Evolutionary conservation across 1,140 invertebrate genomes (phyloP), one percentile per base, ranked within the genome.

Genomic region (Steinernema feltiae): DNA sequence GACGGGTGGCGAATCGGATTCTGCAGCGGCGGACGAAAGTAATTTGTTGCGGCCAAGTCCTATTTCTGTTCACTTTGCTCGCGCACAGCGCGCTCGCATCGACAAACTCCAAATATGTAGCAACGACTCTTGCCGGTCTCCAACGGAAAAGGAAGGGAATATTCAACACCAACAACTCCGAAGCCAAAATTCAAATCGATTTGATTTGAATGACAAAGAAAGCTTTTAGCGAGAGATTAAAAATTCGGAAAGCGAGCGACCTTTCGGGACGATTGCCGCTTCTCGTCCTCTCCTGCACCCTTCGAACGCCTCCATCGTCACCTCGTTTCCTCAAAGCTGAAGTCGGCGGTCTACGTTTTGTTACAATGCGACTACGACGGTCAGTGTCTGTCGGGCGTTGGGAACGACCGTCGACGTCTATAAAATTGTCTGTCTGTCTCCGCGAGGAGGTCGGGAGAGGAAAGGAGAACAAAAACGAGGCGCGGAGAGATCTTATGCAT

Each of bases 401-500:
- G 53, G 53, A 63, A 63, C 53, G 53, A 63, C 53, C 53, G 53
- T 15, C 53, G 12, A 21, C 53, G 53, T 63, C 53, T 63, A 12
- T 63, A 27, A 63, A 63, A 63, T 63, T 21, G 53, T 63, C 53
- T 63, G 53, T 21, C n/a, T n/a, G n/a, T n/a, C n/a, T n/a, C n/a
- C n/a, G n/a, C n/a, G n/a, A n/a, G 53, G 53, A 63, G 53, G 53
- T 63, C 24, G 53, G 53, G 53, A 63, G 53, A 27, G 15, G 53
- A 63, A 27, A 21, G 24, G 53, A 27, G 12, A 63, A 15, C n/a
- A 63, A 63, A 63, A 27, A 12, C 12, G 53, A 15, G 15, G 53
- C 53, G 53, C 24, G 7, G 53, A 63, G 53, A 63, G 53, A 63
- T 63, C 53, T 63, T 63, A 63, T 63, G 53, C 53, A 63, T 63